These are phyloP conservation scores for Achroia grisella DNA, from an alignment of 1,140 invertebrate genomes.

Conservation along the genomic window DNA sequence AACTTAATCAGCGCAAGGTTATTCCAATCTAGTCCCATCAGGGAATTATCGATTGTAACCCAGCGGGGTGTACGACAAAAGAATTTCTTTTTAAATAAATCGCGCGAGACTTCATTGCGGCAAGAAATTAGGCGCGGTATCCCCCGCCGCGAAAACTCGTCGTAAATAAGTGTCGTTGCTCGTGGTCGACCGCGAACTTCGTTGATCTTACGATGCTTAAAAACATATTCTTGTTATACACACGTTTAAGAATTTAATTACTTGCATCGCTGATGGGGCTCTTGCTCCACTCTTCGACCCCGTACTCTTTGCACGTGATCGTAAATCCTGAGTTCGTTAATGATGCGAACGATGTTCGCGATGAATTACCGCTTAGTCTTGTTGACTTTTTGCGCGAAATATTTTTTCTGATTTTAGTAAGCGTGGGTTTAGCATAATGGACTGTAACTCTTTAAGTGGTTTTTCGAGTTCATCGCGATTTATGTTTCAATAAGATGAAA, in stretches of 20 bases:
- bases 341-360: constrained; percentile 44
- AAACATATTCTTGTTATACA: constrained; percentile 62
- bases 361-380: constrained; percentile 51
- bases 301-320: constrained; percentile 37
- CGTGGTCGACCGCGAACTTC: constrained; percentile 30
- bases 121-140: constrained; percentile 64
- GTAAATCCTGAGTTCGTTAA: constrained; percentile 59
- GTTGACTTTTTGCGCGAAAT: constrained; percentile 45
- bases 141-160: constrained; percentile 63
- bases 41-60: constrained; percentile 53
- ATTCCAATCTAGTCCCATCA: constrained; percentile 46
- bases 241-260: constrained; percentile 67
- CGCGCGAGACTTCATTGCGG: constrained; percentile 59
- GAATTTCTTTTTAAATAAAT: constrained; percentile 66
- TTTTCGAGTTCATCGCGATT: constrained; percentile 45
- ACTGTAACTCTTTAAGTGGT: constrained; percentile 46
- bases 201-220: constrained; percentile 30
- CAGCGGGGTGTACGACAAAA: constrained; percentile 59
- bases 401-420: constrained; percentile 42
- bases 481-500: constrained; percentile 40
- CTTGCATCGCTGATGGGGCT: constrained; percentile 43
- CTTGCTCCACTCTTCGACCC: constrained; percentile 19
- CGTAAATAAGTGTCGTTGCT: constrained; percentile 51
- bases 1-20: constrained; percentile 46
- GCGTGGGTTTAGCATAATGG: constrained; percentile 42